Conservation (phyloP, 2,113 vertebrate genomes). For the Aptenodytes patagonicus region DNA sequence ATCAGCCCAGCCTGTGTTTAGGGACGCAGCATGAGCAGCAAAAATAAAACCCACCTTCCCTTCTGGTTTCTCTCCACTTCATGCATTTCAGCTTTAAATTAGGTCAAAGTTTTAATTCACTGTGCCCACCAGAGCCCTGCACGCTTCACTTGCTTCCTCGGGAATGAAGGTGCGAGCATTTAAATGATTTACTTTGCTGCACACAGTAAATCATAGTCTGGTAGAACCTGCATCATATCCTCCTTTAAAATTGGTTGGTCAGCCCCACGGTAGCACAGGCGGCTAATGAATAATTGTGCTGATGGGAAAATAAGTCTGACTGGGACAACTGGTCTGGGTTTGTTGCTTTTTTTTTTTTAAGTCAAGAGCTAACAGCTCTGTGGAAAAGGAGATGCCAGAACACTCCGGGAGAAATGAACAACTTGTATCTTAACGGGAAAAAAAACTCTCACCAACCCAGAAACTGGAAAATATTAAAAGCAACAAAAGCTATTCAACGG, state of each 20-base stretch:
- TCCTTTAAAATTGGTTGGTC: neutral
- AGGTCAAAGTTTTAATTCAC: conserved; percentile 77
- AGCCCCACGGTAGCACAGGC: neutral
- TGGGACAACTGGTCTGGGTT: neutral
- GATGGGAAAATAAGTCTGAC: neutral
- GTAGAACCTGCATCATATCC: neutral
- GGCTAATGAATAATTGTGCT: conserved; percentile 21
- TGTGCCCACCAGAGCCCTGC: conserved; percentile 54
- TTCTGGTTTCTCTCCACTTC: conserved; percentile 68
- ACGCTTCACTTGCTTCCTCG: conserved; percentile 81
- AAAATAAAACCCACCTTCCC: conserved; percentile 11
- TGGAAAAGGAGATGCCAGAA: neutral
- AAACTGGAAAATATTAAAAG: conserved; percentile 19
- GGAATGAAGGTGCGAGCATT: conserved; percentile 43
- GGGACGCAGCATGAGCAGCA: neutral
- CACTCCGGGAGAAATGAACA: neutral
- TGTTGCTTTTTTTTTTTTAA: neutral
- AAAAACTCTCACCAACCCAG: neutral
- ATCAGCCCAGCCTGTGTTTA: neutral
- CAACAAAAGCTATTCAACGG: neutral
- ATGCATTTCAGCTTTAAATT: conserved; percentile 72
- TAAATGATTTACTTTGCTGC: conserved; percentile 22
- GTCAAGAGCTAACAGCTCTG: conserved; percentile 11
- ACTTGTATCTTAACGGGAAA: neutral
- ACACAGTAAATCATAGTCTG: neutral